These are phyloP conservation scores for Sander lucioperca DNA, from an alignment of 2,113 vertebrate species.

Conservation along the genomic window DNA sequence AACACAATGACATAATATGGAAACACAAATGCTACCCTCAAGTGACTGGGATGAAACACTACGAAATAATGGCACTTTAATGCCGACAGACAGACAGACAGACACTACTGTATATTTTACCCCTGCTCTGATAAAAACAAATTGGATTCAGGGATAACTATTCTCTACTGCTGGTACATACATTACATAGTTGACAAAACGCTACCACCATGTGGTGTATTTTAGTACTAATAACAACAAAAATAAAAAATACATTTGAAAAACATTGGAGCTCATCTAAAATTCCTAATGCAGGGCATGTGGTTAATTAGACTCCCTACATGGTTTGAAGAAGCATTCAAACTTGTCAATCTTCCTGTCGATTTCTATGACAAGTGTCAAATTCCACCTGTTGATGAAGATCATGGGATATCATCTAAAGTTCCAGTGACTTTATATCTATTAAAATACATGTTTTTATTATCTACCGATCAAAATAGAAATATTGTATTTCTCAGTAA, in stretches of 20 bases:
- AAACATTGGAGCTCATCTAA: neutral
- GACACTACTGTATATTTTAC: neutral
- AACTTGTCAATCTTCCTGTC: neutral
- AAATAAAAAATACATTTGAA: neutral
- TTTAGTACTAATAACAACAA: no score
- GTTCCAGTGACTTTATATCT: neutral
- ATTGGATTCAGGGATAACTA: neutral
- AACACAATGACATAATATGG: neutral
- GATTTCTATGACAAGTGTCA: neutral
- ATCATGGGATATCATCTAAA: neutral
- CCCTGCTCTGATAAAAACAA: no score
- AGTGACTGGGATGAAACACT: neutral
- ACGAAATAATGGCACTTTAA: neutral
- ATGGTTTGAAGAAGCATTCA: neutral
- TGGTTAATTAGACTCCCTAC: neutral
- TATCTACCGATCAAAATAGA: neutral
- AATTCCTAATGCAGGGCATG: neutral
- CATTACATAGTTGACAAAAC: constrained; percentile 20
- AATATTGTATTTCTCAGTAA: neutral
- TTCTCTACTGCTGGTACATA: neutral
- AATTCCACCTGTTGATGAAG: neutral
- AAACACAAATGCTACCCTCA: neutral
- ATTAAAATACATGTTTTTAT: no score
- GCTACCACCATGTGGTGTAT: constrained; percentile 57
- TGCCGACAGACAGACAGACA: neutral